phyloP scores from a whole-genome alignment of 2,888 invertebrate species.

The Coenonympha glycerion region DNA sequence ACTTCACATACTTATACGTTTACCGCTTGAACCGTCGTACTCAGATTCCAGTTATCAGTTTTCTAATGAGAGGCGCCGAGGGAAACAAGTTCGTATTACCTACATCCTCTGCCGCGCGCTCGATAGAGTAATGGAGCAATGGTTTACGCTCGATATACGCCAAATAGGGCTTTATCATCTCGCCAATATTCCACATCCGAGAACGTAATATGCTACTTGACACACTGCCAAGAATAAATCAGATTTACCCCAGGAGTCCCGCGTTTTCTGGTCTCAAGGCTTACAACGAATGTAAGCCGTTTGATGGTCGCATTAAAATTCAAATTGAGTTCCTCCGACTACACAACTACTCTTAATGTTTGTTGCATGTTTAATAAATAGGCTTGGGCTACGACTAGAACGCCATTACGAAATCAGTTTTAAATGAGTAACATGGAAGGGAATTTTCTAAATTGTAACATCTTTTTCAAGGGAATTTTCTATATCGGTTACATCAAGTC shows the following conservation, averaged over 20 bases:
- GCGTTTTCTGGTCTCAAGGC: conserved; percentile 24
- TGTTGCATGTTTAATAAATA: conserved; percentile 15
- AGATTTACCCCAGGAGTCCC: conserved; percentile 41
- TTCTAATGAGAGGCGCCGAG: conserved; percentile 26
- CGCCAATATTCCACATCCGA: conserved; percentile 55
- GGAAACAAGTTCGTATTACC: conserved; percentile 24
- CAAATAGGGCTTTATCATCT: conserved; percentile 60
- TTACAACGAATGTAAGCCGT: conserved; percentile 22
- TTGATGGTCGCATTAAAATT: conserved; percentile 25
- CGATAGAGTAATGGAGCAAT: conserved; percentile 42
- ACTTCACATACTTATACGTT: too few species aligned
- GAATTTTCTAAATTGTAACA: background rate
- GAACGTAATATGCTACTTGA: conserved; percentile 59
- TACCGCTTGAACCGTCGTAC: background rate
- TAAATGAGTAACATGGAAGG: background rate
- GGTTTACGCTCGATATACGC: conserved; percentile 51
- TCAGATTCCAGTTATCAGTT: conserved; percentile 25
- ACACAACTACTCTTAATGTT: conserved; percentile 10
- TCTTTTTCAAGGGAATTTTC: background rate
- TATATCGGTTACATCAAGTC: background rate
- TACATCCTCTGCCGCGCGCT: conserved; percentile 25
- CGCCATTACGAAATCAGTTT: background rate
- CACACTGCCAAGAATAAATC: conserved; percentile 66
- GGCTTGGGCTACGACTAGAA: background rate
- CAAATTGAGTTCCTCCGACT: conserved; percentile 18